Base-by-base conservation (phyloP, 2,113 vertebrate genomes). In the Myocastor coypus region DNA sequence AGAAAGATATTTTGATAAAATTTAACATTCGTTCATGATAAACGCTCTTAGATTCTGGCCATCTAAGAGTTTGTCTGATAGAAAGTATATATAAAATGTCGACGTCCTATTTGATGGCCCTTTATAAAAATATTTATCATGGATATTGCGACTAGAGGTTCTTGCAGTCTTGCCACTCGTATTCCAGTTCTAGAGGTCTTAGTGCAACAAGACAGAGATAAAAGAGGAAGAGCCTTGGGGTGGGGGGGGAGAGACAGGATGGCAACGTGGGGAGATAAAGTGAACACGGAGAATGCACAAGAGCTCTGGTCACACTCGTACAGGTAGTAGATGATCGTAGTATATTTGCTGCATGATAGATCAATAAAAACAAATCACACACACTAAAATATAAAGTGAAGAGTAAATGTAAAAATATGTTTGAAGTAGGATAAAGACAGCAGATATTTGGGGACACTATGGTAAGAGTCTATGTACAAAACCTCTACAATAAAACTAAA, bases 1-100 rank as follows among this genome's bases (percentile, higher is more conserved):
- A 85, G 75, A 84, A 87, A 52, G 75, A 63, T 24, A 63, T 63
- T 90, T 66, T 64, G 22, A 64, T 81, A 87, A 89, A 80, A 68
- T 66, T 64, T 61, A 78, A 34, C 20, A 82, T 55, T 50, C 7
- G 42, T 84, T 92, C 24, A 69, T 42, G 75, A 55, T 75, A 83
- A 90, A 22, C 17, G 37, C 12, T 40, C 37, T 81, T 69, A 85
- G 40, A 85, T 71, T 87, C 68, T 55, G 66, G 34, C 28, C 82
- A 57, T 61, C 42, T 19, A 20, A n/a, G n/a, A n/a, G n/a, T 71
- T 88, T 40, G 22, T 71, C 52, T 92, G 80, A 75, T 59, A 24
- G 16, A 95, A 84, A 30, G 32, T 32, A 75, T 75, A 85, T 40
- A 84, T 3, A 87, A 80, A 80, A 69, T 59, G 24, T 30, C 28